Base-by-base conservation (phyloP, 2,888 invertebrate species). In the Eupsilia transversa region DNA sequence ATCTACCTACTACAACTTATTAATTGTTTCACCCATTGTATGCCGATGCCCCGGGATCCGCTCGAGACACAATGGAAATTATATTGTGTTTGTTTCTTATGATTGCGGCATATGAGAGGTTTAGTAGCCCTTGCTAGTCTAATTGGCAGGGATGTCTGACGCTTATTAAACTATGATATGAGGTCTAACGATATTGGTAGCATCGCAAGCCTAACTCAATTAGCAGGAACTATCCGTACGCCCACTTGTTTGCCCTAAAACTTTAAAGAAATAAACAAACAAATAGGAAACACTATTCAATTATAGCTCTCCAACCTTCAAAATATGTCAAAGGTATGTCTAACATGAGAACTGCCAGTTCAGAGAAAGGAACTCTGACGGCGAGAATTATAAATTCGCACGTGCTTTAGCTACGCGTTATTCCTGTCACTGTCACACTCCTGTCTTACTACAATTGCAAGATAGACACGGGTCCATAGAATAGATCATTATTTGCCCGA, bases 1-100 rank as follows among this genome's bases (percentile, higher is more conserved):
- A 33, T 30, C 46, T 33, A n/a, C 14, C 46, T 33, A n/a, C 14
- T 23, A 64, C 9, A 23, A 2, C 9, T 1, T 70, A 23, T 49
- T 49, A 10, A 10, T 38, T 10, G 23, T 27, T 65, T 30, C 9
- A 49, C 0, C 23, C n/a, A 5, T 20, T 43, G 33, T 27, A 20
- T 61, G 0, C 27, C n/a, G 17, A 61, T 33, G 33, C n/a, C n/a
- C n/a, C n/a, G n/a, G n/a, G 17, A 20, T n/a, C 17, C 17, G 1
- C 12, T 17, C 23, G 17, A 49, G 9, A 41, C 33, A 33, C 38
- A 71, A 30, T 54, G 38, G 17, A n/a, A 30, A 17, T 23, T 33
- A n/a, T 41, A 54, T 69, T 43, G 9, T 71, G n/a, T 66, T n/a
- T 66, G 30, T 43, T 43, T 43, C 23, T 30, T 30, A 33, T 54